A percentile compares a stretch with the other conserved stretches of the same genome.
Evolutionary conservation across 2,888 invertebrate species (phyloP).

Genomic region (Caenorhabditis sulstoni): DNA sequence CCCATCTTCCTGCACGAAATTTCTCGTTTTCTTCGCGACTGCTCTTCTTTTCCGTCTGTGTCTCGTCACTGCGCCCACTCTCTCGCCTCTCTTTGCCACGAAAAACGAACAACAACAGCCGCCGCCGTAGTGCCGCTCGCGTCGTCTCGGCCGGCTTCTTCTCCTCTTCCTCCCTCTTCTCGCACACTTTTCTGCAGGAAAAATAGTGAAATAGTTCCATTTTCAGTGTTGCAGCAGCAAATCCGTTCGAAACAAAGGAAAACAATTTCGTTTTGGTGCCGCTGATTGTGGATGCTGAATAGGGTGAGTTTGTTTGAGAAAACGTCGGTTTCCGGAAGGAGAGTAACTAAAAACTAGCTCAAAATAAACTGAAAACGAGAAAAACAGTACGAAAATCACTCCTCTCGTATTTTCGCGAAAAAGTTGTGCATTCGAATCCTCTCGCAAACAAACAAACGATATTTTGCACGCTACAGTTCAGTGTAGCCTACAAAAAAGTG

Average conservation of each 20-base stretch:
- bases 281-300: no score
- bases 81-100: background rate
- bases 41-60: slow-evolving; percentile 18
- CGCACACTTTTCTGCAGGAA: background rate
- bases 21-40: background rate
- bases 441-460: background rate
- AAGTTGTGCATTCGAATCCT: slow-evolving; percentile 1
- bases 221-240: no score
- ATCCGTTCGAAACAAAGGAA: no score
- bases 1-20: background rate
- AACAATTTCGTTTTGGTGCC: no score
- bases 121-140: slow-evolving; percentile 1
- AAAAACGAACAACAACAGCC: slow-evolving; percentile 42
- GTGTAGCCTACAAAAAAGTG: slow-evolving; percentile 32
- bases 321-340: no score
- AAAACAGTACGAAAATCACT: background rate
- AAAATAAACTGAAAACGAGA: no score
- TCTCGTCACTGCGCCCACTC: slow-evolving; percentile 8
- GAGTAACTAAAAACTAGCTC: no score
- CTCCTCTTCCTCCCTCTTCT: no score
- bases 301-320: no score
- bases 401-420: background rate
- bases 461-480: slow-evolving; percentile 20
- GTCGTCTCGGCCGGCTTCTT: no score
- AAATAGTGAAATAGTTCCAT: no score